Evolutionary conservation across 1,140 invertebrate genomes (phyloP).

Genomic region (Archivesica marissinica): DNA sequence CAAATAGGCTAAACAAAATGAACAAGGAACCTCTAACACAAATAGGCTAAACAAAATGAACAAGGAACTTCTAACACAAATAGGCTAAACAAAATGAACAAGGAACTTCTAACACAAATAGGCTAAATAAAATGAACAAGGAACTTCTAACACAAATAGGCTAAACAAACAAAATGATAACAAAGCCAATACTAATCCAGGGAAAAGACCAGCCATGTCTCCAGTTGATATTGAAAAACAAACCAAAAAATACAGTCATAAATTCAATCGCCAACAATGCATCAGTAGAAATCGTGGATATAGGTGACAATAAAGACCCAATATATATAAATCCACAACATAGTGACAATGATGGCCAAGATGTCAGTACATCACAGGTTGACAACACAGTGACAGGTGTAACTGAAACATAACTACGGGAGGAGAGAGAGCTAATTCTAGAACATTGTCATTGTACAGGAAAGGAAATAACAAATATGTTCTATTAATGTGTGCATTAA

Average conservation of each 20-base stretch:
- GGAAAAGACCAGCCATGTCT: neutral
- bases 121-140: neutral
- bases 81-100: neutral
- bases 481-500: constrained; percentile 3
- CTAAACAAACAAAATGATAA: too few species aligned
- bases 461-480: neutral
- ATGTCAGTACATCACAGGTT: neutral
- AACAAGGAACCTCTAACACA: neutral
- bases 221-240: neutral
- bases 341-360: neutral
- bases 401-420: neutral
- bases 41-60: neutral
- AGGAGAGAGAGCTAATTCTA: neutral
- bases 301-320: neutral
- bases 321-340: neutral
- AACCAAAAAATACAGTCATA: neutral
- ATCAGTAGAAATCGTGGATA: neutral
- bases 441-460: neutral
- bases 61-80: neutral
- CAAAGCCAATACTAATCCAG: neutral
- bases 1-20: neutral
- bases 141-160: neutral
- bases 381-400: neutral
- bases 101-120: neutral
- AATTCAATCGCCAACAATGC: neutral